A percentile compares a stretch with the other conserved stretches of the same genome.
These are phyloP conservation scores for Podarcis lilfordi DNA, from an alignment of 2,797 vertebrate genomes.

Conservation along the genomic window DNA sequence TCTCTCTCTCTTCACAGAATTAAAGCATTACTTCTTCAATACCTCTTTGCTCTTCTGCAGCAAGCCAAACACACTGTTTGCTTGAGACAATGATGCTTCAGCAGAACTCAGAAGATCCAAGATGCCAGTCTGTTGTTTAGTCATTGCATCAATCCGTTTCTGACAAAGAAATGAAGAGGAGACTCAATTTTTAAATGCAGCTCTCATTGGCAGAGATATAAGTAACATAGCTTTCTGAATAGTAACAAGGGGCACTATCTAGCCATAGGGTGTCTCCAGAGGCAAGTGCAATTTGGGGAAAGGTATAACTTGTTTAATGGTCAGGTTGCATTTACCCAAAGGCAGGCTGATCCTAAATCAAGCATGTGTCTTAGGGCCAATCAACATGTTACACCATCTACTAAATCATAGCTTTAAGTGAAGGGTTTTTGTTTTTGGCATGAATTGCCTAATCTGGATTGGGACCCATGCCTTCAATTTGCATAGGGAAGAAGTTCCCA, in stretches of 20 bases:
- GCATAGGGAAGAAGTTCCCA: too few species aligned
- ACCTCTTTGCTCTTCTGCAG: conserved; percentile 88
- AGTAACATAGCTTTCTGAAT: background rate
- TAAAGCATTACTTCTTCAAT: conserved; percentile 41
- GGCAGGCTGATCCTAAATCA: background rate
- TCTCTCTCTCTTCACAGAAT: background rate
- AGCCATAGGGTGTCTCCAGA: background rate
- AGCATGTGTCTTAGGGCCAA: too few species aligned
- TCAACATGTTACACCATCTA: too few species aligned
- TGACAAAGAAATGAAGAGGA: conserved; percentile 61
- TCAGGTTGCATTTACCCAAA: background rate
- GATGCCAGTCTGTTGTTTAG: conserved; percentile 78
- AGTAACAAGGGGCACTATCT: background rate
- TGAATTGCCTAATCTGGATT: too few species aligned
- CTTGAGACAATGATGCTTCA: conserved; percentile 81
- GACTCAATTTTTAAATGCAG: background rate
- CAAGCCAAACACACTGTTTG: conserved; percentile 75
- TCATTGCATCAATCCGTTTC: conserved; percentile 82
- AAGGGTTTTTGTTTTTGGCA: too few species aligned
- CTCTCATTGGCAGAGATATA: background rate
- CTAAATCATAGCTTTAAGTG: too few species aligned
- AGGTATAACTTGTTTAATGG: background rate
- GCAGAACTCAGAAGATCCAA: conserved; percentile 79
- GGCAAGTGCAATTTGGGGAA: background rate
- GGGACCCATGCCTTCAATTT: too few species aligned